Percentiles rank a stretch among this genome's conserved stretches.
These are phyloP conservation scores for Brotula barbata DNA, from an alignment of 2,797 vertebrate genomes.

Conservation along the genomic window DNA sequence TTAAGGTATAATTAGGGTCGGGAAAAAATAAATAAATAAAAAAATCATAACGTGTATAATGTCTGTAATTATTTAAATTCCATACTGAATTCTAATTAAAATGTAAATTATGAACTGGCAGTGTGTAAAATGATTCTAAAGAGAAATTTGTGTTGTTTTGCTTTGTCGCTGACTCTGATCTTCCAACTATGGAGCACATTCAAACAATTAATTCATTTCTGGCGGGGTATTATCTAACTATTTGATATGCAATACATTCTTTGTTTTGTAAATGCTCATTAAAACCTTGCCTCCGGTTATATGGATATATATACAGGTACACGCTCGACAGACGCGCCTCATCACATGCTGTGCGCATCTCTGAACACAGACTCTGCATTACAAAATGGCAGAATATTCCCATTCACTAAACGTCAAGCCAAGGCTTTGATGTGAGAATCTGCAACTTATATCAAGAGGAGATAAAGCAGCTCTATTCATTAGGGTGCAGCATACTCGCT, in stretches of 20 bases:
- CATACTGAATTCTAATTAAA: slow-evolving; percentile 51
- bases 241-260: slow-evolving; percentile 61
- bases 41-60: slow-evolving; percentile 1
- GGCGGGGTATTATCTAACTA: slow-evolving; percentile 45
- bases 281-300: slow-evolving; percentile 68
- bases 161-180: slow-evolving; percentile 53
- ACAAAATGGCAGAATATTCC: slow-evolving; percentile 34
- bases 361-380: slow-evolving; percentile 34
- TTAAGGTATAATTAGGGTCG: no score
- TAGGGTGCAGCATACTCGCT: neutral
- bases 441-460: slow-evolving; percentile 30
- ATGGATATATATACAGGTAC: slow-evolving; percentile 65
- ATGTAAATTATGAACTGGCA: slow-evolving; percentile 49
- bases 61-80: slow-evolving; percentile 40
- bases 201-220: slow-evolving; percentile 61
- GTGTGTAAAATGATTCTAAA: slow-evolving; percentile 22
- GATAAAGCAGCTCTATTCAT: neutral
- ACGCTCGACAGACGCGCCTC: slow-evolving; percentile 51
- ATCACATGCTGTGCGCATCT: slow-evolving; percentile 46
- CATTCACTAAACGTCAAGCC: slow-evolving; percentile 26
- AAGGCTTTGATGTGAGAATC: slow-evolving; percentile 47
- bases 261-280: slow-evolving; percentile 74
- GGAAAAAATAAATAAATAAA: no score
- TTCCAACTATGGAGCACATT: slow-evolving; percentile 54
- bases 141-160: slow-evolving; percentile 32